Evolutionary conservation across 2,888 invertebrate genomes (phyloP), one percentile per base, ranked within the genome.

Genomic region (Charanyca ferruginea): DNA sequence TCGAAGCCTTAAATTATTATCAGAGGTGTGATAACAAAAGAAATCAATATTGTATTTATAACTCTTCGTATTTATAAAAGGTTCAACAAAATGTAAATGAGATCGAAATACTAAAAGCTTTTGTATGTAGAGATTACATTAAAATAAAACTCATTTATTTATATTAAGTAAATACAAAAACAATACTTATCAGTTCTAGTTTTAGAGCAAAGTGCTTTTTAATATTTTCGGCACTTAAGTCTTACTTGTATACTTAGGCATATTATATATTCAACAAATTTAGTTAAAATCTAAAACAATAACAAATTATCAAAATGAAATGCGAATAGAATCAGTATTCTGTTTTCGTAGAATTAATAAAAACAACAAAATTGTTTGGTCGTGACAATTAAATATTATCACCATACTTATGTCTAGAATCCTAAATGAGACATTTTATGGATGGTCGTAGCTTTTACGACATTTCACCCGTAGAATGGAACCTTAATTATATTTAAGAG

Each of bases 361-460:
- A 78, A 70, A 64, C 54, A 66, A 64, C 41, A 59, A 52, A 25
- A 75, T 53, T 69, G 48, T 60, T 76, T 61, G 44, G 52, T 44
- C 45, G 57, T 57, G 49, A 63, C 53, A 70, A 65, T 76, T 60
- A 70, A 76, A 66, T 69, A 69, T 69, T 52, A 73, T 73, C 22
- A 45, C 44, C 44, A 9, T 58, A 66, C 66, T 73, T 61, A 66
- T 58, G 61, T 58, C 67, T 61, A 44, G 58, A 79, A 79, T 79
- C 45, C 65, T 44, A 62, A 74, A 74, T 74, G 79, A 74, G 67
- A 74, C 38, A 35, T 54, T 67, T 75, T 79, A 75, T 79, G 68
- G 53, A 7, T 22, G 54, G 61, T 47, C 66, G 66, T 55, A 25
- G 58, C 32, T 59, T 75, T 75, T 79, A 73, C 74, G 74, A 74